phyloP scores from a whole-genome alignment of 2,797 vertebrate species.

The Amniataba percoides region DNA sequence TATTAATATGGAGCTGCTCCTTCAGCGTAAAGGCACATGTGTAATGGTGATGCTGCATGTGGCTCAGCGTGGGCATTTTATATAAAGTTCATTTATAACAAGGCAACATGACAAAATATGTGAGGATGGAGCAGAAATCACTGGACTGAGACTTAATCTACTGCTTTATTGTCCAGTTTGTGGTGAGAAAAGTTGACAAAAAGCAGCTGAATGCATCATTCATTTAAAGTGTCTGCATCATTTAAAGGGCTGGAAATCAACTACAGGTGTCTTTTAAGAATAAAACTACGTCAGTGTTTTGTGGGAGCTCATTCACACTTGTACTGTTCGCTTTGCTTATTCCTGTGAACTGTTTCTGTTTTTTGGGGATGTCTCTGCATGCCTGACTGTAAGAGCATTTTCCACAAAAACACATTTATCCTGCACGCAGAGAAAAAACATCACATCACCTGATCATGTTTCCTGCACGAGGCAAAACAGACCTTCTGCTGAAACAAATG shows the following conservation, averaged over 20 bases:
- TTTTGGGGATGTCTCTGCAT: neutral
- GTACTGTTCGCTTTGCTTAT: neutral
- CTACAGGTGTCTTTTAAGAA: too few species aligned
- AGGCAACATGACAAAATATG: neutral
- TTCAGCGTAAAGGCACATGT: constrained; percentile 32
- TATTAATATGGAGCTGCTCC: constrained; percentile 27
- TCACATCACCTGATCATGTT: neutral
- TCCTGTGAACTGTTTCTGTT: neutral
- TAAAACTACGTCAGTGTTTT: too few species aligned
- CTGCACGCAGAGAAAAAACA: too few species aligned
- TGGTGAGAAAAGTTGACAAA: neutral
- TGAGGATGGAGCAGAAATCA: neutral
- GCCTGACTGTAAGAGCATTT: neutral
- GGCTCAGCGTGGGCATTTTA: constrained; percentile 26
- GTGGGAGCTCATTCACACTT: too few species aligned
- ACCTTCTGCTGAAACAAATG: constrained; percentile 31
- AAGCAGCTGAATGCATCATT: neutral
- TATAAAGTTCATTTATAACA: neutral
- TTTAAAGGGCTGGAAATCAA: too few species aligned
- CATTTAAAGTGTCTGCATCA: too few species aligned
- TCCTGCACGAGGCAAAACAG: constrained; percentile 32
- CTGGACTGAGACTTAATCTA: too few species aligned
- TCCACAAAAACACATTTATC: neutral
- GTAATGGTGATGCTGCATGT: constrained; percentile 13
- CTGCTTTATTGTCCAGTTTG: neutral